Conservation (phyloP, 2,888 invertebrate genomes). For the Horisme vitalbata region DNA sequence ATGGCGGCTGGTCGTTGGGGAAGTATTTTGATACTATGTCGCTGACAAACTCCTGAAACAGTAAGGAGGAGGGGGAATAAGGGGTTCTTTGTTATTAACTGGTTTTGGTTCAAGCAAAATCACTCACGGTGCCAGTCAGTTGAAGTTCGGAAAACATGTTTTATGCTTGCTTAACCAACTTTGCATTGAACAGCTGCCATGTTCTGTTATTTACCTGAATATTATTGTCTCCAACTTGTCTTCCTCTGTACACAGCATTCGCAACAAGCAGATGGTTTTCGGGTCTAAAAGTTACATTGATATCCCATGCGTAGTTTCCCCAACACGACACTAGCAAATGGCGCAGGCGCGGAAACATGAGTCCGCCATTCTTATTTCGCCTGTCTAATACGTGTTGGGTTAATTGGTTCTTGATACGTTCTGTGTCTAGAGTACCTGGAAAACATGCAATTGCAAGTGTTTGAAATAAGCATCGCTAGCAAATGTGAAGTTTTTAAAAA, state of each 20-base stretch:
- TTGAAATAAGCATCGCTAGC: no score
- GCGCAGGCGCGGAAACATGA: slow-evolving; percentile 86
- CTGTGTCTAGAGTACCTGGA: slow-evolving; percentile 75
- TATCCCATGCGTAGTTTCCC: slow-evolving; percentile 91
- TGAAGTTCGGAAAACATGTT: no score
- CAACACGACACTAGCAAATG: slow-evolving; percentile 87
- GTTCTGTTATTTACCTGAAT: no score
- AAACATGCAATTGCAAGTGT: neutral
- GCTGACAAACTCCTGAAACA: slow-evolving; percentile 88
- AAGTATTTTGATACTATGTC: slow-evolving; percentile 90
- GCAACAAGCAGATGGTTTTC: slow-evolving; percentile 88
- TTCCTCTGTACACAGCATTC: slow-evolving; percentile 85
- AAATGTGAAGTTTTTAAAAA: no score
- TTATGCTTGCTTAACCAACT: no score
- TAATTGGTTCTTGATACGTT: slow-evolving; percentile 76
- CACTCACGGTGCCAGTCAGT: no score
- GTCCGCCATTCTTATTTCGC: slow-evolving; percentile 81
- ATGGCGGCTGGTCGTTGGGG: slow-evolving; percentile 87
- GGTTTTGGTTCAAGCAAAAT: no score
- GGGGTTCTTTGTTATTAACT: no score
- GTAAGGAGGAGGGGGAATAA: neutral
- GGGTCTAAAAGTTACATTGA: slow-evolving; percentile 80
- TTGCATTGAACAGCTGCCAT: no score
- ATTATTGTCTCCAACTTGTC: slow-evolving; percentile 87
- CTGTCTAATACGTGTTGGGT: slow-evolving; percentile 76